Evolutionary conservation across 2,888 invertebrate genomes (phyloP).

Genomic region (Erynnis tages): DNA sequence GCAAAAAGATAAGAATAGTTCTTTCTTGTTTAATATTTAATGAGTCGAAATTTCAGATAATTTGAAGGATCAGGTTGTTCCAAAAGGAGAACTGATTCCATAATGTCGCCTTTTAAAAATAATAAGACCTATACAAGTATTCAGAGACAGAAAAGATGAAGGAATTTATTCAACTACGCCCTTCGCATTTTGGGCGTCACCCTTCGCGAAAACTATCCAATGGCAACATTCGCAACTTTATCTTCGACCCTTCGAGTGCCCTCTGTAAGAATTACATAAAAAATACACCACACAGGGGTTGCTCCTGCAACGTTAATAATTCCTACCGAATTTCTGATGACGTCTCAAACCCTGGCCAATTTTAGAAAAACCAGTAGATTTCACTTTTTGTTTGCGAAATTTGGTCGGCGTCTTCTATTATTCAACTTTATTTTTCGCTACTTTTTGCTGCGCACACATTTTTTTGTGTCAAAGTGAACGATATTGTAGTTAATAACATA

Average conservation of each 20-base stretch:
- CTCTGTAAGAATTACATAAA: slow-evolving; percentile 51
- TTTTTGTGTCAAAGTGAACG: no score
- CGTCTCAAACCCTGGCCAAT: slow-evolving; percentile 40
- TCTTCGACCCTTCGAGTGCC: slow-evolving; percentile 46
- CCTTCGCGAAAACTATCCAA: slow-evolving; percentile 58
- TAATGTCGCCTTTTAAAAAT: not conserved
- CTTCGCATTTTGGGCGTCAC: slow-evolving; percentile 54
- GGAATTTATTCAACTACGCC: slow-evolving; percentile 41
- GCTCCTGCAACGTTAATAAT: slow-evolving; percentile 39
- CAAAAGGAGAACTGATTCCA: not conserved
- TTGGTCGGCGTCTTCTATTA: slow-evolving; percentile 16
- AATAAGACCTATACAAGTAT: not conserved
- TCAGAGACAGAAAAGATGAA: slow-evolving; percentile 1
- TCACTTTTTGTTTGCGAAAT: slow-evolving; percentile 31
- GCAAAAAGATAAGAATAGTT: not conserved
- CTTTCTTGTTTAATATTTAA: no score
- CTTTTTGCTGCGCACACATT: not conserved
- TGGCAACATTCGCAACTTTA: slow-evolving; percentile 59
- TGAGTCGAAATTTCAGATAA: no score
- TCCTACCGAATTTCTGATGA: slow-evolving; percentile 40
- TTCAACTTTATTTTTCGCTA: not conserved
- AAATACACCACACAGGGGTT: slow-evolving; percentile 55
- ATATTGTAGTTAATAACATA: no score
- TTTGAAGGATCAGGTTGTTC: no score
- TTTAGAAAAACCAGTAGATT: slow-evolving; percentile 29